phyloP scores from a whole-genome alignment of 2,797 vertebrate species.

The Smutsia temminckii region DNA sequence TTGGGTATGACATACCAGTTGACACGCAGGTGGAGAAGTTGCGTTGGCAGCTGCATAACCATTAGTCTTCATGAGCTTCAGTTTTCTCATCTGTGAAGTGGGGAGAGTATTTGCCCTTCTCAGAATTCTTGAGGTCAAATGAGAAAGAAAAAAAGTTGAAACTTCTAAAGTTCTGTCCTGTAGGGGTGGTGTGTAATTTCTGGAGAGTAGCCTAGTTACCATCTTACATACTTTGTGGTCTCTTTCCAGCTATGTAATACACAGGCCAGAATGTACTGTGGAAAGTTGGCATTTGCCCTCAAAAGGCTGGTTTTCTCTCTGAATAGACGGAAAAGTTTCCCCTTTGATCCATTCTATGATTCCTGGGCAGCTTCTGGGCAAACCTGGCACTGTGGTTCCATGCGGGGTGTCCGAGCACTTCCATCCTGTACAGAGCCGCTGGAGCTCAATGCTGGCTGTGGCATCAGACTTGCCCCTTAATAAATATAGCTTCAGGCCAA shows the following conservation, averaged over 20 bases:
- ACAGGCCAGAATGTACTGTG: background rate
- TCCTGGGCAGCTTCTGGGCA: constrained; percentile 3
- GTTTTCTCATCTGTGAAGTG: constrained; percentile 25
- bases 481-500: background rate
- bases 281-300: background rate
- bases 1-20: background rate
- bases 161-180: background rate
- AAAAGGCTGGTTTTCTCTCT: constrained; percentile 17
- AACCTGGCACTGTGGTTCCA: background rate
- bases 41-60: background rate
- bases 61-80: background rate
- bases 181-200: background rate
- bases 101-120: background rate
- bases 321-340: background rate
- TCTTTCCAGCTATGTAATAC: background rate
- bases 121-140: constrained; percentile 36
- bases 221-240: background rate
- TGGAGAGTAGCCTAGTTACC: background rate
- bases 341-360: background rate
- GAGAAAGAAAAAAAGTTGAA: background rate
- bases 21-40: background rate
- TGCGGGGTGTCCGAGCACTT: background rate
- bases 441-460: background rate
- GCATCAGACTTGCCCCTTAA: background rate
- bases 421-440: background rate